Conservation (phyloP, 2,797 vertebrate genomes). For the Muscicapa comitata region DNA sequence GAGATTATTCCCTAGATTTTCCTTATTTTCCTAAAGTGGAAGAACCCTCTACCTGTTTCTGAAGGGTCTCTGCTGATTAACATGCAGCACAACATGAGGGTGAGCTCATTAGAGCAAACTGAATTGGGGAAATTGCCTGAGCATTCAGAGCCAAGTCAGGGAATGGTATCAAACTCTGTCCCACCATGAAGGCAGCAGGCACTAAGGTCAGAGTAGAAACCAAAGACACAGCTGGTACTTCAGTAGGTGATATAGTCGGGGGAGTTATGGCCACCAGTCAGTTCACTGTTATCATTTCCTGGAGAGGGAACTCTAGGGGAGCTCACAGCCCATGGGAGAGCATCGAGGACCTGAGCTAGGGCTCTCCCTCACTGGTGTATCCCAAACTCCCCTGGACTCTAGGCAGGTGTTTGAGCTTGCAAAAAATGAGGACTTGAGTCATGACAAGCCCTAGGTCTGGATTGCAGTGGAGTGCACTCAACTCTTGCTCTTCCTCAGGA, state of each 20-base stretch:
- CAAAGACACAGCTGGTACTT: neutral
- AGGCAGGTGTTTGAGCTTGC: neutral
- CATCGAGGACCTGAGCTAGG: neutral
- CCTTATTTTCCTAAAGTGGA: neutral
- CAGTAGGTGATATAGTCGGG: neutral
- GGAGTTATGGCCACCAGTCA: neutral
- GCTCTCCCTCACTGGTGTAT: fast-evolving
- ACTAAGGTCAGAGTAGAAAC: neutral
- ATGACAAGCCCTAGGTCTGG: neutral
- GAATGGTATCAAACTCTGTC: neutral
- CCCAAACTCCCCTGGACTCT: neutral
- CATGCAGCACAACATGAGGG: fast-evolving
- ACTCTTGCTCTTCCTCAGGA: neutral
- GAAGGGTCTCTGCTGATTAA: neutral
- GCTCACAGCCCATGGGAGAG: fast-evolving
- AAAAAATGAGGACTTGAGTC: neutral
- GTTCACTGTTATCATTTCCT: neutral
- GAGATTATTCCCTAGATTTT: neutral
- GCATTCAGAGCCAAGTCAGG: neutral
- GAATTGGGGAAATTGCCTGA: neutral
- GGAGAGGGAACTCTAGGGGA: neutral
- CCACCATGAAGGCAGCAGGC: neutral
- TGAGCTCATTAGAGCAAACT: neutral
- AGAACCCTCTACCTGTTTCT: neutral
- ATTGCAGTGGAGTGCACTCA: fast-evolving